These are phyloP conservation scores for Drosophila niveifrons DNA, from an alignment of 2,888 invertebrate species.

Conservation along the genomic window DNA sequence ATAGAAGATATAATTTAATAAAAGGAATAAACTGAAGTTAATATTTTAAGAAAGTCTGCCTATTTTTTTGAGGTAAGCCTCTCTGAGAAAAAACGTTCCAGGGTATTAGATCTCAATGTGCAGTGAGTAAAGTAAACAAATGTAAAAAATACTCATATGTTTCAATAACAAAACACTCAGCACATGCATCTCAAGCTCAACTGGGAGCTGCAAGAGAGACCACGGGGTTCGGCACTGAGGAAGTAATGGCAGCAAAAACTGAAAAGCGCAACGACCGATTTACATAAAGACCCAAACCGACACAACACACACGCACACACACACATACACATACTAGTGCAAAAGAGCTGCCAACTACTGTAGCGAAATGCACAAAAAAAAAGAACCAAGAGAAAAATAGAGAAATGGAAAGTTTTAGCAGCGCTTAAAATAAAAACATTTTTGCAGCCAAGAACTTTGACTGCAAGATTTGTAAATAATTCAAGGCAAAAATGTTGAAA, in stretches of 20 bases:
- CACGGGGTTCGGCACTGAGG: neutral
- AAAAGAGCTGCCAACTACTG: conserved; percentile 45
- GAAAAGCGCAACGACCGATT: conserved; percentile 75
- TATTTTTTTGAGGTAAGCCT: neutral
- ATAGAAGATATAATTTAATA: too few relatives aligned
- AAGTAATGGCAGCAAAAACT: conserved; percentile 32
- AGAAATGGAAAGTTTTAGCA: conserved; percentile 42
- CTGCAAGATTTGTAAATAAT: conserved; percentile 71
- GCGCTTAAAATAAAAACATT: conserved; percentile 48
- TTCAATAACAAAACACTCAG: conserved; percentile 81
- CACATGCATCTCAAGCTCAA: conserved; percentile 48
- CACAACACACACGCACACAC: conserved; percentile 20
- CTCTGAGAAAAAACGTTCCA: neutral
- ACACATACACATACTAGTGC: conserved; percentile 2
- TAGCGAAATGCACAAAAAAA: conserved; percentile 8
- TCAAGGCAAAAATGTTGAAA: conserved; percentile 53
- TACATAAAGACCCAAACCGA: conserved; percentile 60
- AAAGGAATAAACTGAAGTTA: too few relatives aligned
- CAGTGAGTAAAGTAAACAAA: conserved; percentile 46
- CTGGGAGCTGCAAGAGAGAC: neutral
- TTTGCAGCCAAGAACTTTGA: conserved; percentile 37
- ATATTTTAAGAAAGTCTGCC: too few relatives aligned
- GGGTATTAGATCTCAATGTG: conserved; percentile 37
- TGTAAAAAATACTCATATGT: conserved; percentile 70
- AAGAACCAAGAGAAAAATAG: conserved; percentile 10